Percentiles rank a stretch among this genome's conserved stretches.
Evolutionary conservation across 2,797 vertebrate genomes (phyloP).

Genomic region (Rousettus madagascariensis): DNA sequence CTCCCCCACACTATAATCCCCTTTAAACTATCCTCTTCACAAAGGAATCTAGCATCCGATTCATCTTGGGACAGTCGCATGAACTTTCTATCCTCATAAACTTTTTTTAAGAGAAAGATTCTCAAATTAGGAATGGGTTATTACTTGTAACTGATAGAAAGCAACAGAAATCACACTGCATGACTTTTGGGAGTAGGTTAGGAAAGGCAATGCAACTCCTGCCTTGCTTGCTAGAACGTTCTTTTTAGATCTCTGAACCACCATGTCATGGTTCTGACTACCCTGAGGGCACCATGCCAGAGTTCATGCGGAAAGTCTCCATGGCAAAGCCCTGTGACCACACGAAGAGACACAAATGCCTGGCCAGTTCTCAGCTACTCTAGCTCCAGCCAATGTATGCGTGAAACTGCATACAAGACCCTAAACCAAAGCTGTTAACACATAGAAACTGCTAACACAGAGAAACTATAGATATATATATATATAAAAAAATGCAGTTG

Average conservation of each 20-base stretch:
- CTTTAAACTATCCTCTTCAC: not conserved
- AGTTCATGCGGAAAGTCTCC: rapidly evolving
- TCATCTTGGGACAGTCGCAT: not conserved
- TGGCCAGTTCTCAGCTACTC: not conserved
- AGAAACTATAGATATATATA: not conserved
- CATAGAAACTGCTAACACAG: not conserved
- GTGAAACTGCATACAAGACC: not conserved
- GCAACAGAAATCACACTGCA: not conserved
- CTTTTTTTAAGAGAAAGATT: not conserved
- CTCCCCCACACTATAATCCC: rapidly evolving
- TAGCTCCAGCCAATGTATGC: not conserved
- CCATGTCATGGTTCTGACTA: not conserved
- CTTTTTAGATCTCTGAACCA: not conserved
- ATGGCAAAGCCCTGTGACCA: not conserved
- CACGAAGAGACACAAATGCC: not conserved
- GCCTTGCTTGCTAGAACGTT: not conserved
- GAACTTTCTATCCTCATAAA: not conserved
- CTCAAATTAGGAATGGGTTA: not conserved
- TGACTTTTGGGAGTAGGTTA: not conserved
- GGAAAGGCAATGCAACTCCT: not conserved
- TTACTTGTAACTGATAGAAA: not conserved
- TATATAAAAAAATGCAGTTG: not conserved
- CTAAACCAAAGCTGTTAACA: not conserved
- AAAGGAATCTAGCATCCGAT: not conserved
- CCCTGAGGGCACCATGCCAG: rapidly evolving